Evolutionary conservation across 2,888 invertebrate species (phyloP), one percentile per base, ranked within the genome.

Genomic region (Cistogaster globosa): DNA sequence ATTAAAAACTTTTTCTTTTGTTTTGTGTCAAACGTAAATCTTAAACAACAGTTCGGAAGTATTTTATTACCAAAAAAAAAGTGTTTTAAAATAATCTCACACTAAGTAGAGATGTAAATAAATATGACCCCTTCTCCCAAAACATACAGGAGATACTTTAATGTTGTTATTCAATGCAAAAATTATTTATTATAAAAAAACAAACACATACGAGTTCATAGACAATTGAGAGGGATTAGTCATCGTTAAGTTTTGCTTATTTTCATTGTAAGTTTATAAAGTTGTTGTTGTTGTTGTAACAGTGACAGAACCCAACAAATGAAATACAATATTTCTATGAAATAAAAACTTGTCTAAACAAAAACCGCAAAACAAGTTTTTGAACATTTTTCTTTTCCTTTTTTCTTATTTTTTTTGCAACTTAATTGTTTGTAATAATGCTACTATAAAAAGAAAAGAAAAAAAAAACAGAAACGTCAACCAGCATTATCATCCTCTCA

Each of bases 321-420:
- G 68, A 51, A 74, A 72, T 67, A 51, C 51, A 68, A 67, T 57
- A 58, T 62, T 60, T 32, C 55, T 69, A 57, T 74, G 77, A 79
- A 79, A 80, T 77, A 62, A 77, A 84, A 80, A 80, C 76, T 76
- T 84, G 72, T 79, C 79, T 84, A 75, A 75, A 72, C 76, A 80
- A 72, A 80, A 81, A 81, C 67, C 77, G 32, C 72, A 76, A 76
- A 84, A 81, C 84, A 84, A 81, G 84, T 84, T 81, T 80, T 84
- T 77, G n/a, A n/a, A 80, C 80, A 84, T 80, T 71, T 71, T 76
- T 78, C 53, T n/a, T 32, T 60, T 60, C 26, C 20, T 60, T 55
- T 71, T 55, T 71, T 18, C 0, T 42, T 42, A 14, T 42, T 42
- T 1, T 7, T 48, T 48, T 48, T 48, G 45, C 16, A 53, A 53